These are phyloP conservation scores for Clarias platycephalus DNA, from an alignment of 2,797 vertebrate species.

Conservation along the genomic window DNA sequence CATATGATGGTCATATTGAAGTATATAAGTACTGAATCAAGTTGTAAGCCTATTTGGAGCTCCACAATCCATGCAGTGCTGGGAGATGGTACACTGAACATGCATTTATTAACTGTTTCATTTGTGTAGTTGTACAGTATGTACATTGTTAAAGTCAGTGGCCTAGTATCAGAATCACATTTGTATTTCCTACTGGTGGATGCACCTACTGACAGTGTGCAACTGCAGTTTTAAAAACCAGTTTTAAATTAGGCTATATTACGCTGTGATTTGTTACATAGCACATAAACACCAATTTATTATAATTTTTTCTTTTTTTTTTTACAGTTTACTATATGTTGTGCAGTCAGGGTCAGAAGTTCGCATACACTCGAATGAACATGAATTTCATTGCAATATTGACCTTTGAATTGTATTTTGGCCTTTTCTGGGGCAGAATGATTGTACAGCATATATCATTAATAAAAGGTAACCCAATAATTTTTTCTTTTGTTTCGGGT, in stretches of 20 bases:
- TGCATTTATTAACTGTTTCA: not conserved
- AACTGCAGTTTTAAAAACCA: not conserved
- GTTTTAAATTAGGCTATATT: not conserved
- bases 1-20: not conserved
- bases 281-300: not conserved
- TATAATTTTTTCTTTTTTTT: too few species aligned
- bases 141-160: not conserved
- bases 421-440: too few species aligned
- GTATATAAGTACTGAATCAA: not conserved
- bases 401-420: too few species aligned
- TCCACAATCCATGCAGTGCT: not conserved
- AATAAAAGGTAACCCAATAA: too few species aligned
- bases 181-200: not conserved
- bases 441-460: too few species aligned
- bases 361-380: too few species aligned
- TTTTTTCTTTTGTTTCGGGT: too few species aligned
- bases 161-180: not conserved
- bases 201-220: not conserved
- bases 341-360: not conserved
- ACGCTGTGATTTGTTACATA: not conserved
- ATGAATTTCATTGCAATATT: too few species aligned
- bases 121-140: not conserved
- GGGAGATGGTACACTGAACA: not conserved
- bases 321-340: not conserved
- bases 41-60: not conserved